A percentile compares a stretch with the other conserved stretches of the same genome.
These are phyloP conservation scores for Drosophila heteroneura DNA, from an alignment of 2,888 invertebrate genomes.

Conservation along the genomic window DNA sequence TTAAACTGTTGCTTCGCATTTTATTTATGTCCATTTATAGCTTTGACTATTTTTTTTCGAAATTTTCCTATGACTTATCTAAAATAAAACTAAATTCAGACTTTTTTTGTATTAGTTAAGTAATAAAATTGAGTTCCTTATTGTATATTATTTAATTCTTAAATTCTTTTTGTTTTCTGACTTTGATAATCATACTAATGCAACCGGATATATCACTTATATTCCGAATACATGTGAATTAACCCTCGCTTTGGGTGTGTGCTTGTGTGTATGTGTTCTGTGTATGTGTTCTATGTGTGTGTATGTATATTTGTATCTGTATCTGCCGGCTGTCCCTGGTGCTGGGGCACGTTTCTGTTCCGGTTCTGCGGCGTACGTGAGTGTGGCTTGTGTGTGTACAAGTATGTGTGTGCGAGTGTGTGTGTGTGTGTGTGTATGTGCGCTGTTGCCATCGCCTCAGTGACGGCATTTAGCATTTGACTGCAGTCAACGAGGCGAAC, in stretches of 20 bases:
- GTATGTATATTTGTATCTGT: constrained; percentile 52
- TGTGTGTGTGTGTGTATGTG: not conserved
- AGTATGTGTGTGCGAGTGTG: not conserved
- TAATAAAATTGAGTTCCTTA: too few relatives aligned
- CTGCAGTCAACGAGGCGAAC: constrained; percentile 67
- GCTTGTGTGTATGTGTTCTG: constrained; percentile 9
- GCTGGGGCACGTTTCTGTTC: constrained; percentile 67
- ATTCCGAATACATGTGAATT: not conserved
- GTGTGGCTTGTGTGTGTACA: constrained; percentile 34
- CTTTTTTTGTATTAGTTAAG: too few relatives aligned
- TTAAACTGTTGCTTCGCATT: too few relatives aligned
- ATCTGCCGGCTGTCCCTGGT: constrained; percentile 59
- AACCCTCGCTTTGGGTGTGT: constrained; percentile 31
- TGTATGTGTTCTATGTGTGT: constrained; percentile 18
- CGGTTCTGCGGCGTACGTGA: constrained; percentile 68
- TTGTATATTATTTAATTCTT: not conserved
- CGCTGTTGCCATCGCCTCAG: constrained; percentile 46
- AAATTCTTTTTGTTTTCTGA: not conserved
- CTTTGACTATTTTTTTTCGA: too few relatives aligned
- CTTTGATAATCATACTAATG: not conserved
- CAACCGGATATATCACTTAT: not conserved
- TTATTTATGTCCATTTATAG: too few relatives aligned
- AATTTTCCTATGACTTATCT: too few relatives aligned
- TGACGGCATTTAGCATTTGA: constrained; percentile 79
- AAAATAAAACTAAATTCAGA: too few relatives aligned